Base-by-base conservation (phyloP, 2,113 vertebrate genomes). In the Sprattus sprattus region DNA sequence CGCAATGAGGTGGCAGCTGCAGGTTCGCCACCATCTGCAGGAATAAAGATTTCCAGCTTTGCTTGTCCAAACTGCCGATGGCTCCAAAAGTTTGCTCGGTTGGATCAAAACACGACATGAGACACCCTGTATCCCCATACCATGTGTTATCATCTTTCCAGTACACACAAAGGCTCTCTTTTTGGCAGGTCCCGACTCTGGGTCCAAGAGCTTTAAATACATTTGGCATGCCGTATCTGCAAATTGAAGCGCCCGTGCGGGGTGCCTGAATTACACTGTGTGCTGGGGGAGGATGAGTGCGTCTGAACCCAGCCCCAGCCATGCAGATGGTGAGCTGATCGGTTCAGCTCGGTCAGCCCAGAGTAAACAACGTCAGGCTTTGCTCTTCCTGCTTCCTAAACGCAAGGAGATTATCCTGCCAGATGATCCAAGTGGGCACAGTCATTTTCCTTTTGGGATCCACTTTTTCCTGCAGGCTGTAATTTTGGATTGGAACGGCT, bases 391-490 rank as follows among this genome's bases (percentile, higher is more conserved):
- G 32, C 32, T 78, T 78, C 71, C 71, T 78, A 39, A 78, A 78
- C 28, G 15, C 71, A 16, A 32, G 32, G 71, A 78, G 71, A 39
- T 39, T 78, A 78, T 78, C 71, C 71, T 15, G 28, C 71, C 28
- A 78, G 71, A 15, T 39, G 71, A 78, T 78, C 71, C 71, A 32
- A 78, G 71, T 15, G 11, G 15, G 32, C 71, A 15, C 32, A 32
- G 71, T 39, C 71, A 32, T 78, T 78, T 39, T 78, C 71, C 71
- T 78, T 78, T 78, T 78, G 71, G 32, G 71, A 78, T 78, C 13
- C 25, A 78, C 71, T 78, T 78, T 78, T 13, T 78, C 71, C 32
- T 39, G 71, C 32, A 39, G 71, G 28, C 71, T 78, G 11, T 78
- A 78, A 78, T 78, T 78, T 78, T 78, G 10, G 71, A 78, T 78